phyloP scores from a whole-genome alignment of 2,888 invertebrate genomes.

The Venusia cambrica region DNA sequence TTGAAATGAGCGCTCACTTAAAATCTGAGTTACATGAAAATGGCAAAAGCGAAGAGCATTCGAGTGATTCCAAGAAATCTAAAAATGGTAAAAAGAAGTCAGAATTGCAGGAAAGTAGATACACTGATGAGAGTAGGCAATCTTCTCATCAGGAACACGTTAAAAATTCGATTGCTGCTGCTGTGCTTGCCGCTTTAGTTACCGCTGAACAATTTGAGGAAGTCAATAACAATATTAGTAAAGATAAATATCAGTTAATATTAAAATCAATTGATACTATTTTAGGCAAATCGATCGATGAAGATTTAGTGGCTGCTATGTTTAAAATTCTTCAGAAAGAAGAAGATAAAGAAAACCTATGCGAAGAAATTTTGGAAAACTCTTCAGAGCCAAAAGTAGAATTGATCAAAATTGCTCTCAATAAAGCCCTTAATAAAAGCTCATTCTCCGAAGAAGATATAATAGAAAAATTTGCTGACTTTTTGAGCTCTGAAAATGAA shows the following conservation, averaged over 20 bases:
- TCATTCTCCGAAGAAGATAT: slow-evolving; percentile 80
- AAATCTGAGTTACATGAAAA: slow-evolving; percentile 64
- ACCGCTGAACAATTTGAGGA: slow-evolving; percentile 76
- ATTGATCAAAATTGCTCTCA: slow-evolving; percentile 81
- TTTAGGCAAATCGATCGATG: slow-evolving; percentile 71
- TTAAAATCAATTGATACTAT: slow-evolving; percentile 76
- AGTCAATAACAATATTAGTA: slow-evolving; percentile 71
- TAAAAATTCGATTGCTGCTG: slow-evolving; percentile 77
- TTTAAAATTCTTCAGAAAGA: slow-evolving; percentile 73
- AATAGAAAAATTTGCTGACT: slow-evolving; percentile 82
- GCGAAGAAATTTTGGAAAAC: slow-evolving; percentile 74
- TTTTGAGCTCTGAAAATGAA: slow-evolving; percentile 83
- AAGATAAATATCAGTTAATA: slow-evolving; percentile 73
- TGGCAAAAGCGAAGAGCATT: slow-evolving; percentile 41
- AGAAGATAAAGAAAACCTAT: slow-evolving; percentile 69
- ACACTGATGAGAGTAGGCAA: slow-evolving; percentile 45
- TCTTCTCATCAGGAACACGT: slow-evolving; percentile 72
- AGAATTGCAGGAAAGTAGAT: slow-evolving; percentile 43
- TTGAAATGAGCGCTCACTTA: slow-evolving; percentile 75
- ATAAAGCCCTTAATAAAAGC: slow-evolving; percentile 62
- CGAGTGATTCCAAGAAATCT: slow-evolving; percentile 49
- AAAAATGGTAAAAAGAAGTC: slow-evolving; percentile 53
- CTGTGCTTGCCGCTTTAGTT: slow-evolving; percentile 73
- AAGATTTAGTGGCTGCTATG: slow-evolving; percentile 72
- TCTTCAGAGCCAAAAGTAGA: slow-evolving; percentile 83